A percentile compares a stretch with the other conserved stretches of the same genome.
Conservation (phyloP, 2,888 invertebrate genomes). For the Incurvaria masculella region DNA sequence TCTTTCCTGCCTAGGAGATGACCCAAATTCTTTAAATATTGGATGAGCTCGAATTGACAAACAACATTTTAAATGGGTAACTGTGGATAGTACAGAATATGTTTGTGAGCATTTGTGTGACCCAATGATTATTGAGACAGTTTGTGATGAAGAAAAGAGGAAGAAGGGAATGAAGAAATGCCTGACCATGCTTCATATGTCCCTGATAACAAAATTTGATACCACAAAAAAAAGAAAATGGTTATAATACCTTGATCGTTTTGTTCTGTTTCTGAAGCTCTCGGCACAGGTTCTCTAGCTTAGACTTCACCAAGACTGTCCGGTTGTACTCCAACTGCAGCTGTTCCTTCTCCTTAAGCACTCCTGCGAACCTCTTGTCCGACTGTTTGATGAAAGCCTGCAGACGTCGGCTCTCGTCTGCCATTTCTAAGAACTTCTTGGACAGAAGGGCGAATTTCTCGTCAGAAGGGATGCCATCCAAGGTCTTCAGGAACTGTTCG, state of each 20-base stretch:
- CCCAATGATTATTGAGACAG: background rate
- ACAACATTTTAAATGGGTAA: background rate
- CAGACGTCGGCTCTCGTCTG: slow-evolving; percentile 67
- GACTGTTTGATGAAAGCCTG: slow-evolving; percentile 57
- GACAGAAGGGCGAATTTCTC: slow-evolving; percentile 68
- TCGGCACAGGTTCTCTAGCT: slow-evolving; percentile 85
- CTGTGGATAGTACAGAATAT: background rate
- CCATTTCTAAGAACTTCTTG: slow-evolving; percentile 72
- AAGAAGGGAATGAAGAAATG: background rate
- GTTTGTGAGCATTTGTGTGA: background rate
- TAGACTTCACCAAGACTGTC: slow-evolving; percentile 74
- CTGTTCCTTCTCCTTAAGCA: slow-evolving; percentile 76
- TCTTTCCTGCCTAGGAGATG: background rate
- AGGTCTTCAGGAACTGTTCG: slow-evolving; percentile 64
- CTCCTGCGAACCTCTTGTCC: slow-evolving; percentile 55
- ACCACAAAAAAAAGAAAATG: background rate
- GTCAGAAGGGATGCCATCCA: slow-evolving; percentile 57
- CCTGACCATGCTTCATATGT: background rate
- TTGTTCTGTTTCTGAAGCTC: slow-evolving; percentile 93
- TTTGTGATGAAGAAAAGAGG: background rate
- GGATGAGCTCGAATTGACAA: background rate
- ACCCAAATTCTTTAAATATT: background rate
- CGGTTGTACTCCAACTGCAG: slow-evolving; percentile 81
- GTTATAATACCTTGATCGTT: slow-evolving; percentile 69
- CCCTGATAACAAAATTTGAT: too few relatives aligned